A percentile compares a stretch with the other conserved stretches of the same genome.
Conservation (phyloP, 2,888 invertebrate species). For the Aelia acuminata region DNA sequence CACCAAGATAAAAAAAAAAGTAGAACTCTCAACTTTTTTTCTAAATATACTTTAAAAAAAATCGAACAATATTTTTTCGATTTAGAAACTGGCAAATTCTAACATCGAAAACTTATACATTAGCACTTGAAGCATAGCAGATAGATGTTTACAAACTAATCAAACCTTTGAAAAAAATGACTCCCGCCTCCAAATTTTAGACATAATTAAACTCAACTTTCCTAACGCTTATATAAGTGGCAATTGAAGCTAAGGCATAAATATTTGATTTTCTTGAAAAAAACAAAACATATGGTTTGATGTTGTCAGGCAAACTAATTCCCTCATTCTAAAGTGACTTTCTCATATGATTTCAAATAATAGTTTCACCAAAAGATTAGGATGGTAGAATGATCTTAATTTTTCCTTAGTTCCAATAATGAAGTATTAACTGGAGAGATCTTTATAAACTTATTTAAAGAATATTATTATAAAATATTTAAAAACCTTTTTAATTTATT, state of each 20-base stretch:
- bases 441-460: neutral
- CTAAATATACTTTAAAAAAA: neutral
- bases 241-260: slow-evolving; percentile 53
- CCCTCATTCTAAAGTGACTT: neutral
- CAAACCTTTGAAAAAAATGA: slow-evolving; percentile 57
- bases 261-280: slow-evolving; percentile 57
- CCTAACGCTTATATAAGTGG: slow-evolving; percentile 34
- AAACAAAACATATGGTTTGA: slow-evolving; percentile 52
- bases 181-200: slow-evolving; percentile 60
- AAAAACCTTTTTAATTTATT: neutral
- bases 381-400: neutral
- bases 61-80: neutral
- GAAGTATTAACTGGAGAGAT: neutral
- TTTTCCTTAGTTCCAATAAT: neutral
- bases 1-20: neutral
- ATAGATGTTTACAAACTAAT: slow-evolving; percentile 28
- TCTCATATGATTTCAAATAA: slow-evolving; percentile 19
- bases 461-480: neutral
- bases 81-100: neutral
- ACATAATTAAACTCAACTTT: slow-evolving; percentile 54
- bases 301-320: slow-evolving; percentile 33
- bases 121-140: neutral
- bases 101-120: slow-evolving; percentile 8
- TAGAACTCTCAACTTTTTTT: neutral
- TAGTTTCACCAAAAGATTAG: neutral